phyloP scores from a whole-genome alignment of 2,113 vertebrate genomes.

The Eleginops maclovinus region DNA sequence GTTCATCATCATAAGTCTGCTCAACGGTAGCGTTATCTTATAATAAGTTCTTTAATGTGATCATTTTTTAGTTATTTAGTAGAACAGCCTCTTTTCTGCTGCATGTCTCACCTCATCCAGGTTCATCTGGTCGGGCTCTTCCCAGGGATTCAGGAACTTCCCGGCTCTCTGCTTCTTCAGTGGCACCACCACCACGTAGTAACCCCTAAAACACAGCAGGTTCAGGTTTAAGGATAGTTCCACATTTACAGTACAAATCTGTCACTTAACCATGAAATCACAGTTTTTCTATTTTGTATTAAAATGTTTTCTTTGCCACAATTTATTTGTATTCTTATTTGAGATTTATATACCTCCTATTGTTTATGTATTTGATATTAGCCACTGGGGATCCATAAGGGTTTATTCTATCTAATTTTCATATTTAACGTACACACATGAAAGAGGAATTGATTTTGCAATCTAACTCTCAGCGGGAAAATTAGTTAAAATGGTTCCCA shows the following conservation, averaged over 20 bases:
- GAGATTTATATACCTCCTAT: neutral
- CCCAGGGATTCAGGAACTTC: slow-evolving; percentile 95
- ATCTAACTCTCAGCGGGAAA: neutral
- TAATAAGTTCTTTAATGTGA: neutral
- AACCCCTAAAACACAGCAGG: slow-evolving; percentile 86
- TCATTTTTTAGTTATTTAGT: neutral
- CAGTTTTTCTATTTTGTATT: neutral
- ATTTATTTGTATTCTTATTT: neutral
- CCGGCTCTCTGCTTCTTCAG: slow-evolving; percentile 95
- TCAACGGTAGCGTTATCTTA: neutral
- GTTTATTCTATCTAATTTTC: neutral
- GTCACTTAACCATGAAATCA: neutral
- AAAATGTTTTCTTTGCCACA: too few species aligned
- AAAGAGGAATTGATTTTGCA: neutral
- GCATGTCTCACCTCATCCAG: slow-evolving; percentile 91
- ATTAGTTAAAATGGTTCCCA: neutral
- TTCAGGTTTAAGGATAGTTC: slow-evolving; percentile 7
- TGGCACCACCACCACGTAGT: slow-evolving; percentile 97
- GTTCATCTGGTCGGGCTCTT: slow-evolving; percentile 98
- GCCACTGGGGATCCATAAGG: neutral
- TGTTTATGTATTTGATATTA: neutral
- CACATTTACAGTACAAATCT: neutral
- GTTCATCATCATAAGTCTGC: slow-evolving; percentile 11
- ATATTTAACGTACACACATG: neutral
- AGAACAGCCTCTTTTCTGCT: neutral